Evolutionary conservation across 2,888 invertebrate species (phyloP).

Genomic region (Campoplex capitator): DNA sequence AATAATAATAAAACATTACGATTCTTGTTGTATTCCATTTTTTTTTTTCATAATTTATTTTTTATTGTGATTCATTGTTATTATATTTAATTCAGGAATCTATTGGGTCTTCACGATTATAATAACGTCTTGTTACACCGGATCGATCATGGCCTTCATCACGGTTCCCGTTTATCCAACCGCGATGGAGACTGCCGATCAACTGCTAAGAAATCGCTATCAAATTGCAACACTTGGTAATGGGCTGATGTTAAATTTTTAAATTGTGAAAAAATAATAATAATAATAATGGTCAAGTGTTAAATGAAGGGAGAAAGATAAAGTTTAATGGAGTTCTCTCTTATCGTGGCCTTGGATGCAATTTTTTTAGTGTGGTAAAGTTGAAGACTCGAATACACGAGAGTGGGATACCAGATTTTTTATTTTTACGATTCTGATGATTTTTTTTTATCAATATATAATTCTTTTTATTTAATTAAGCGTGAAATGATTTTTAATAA

Average conservation of each 20-base stretch:
- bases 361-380: background rate
- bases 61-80: constrained; percentile 17
- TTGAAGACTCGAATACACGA: background rate
- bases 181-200: constrained; percentile 89
- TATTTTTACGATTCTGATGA: background rate
- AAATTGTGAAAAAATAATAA: background rate
- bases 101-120: constrained; percentile 96
- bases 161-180: constrained; percentile 91
- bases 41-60: background rate
- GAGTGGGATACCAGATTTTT: background rate
- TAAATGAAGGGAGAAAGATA: background rate
- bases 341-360: background rate
- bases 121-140: constrained; percentile 93
- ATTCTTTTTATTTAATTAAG: background rate
- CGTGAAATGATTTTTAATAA: background rate
- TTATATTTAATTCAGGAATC: constrained; percentile 85
- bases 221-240: constrained; percentile 90
- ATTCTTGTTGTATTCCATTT: background rate
- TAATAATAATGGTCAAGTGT: background rate
- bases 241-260: constrained; percentile 45
- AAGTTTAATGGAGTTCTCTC: background rate
- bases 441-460: background rate
- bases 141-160: constrained; percentile 94
- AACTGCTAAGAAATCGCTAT: constrained; percentile 89
- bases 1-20: constrained; percentile 21